Evolutionary conservation across 2,888 invertebrate species (phyloP), one percentile per base, ranked within the genome.

Genomic region (Tricholauxania praeusta): DNA sequence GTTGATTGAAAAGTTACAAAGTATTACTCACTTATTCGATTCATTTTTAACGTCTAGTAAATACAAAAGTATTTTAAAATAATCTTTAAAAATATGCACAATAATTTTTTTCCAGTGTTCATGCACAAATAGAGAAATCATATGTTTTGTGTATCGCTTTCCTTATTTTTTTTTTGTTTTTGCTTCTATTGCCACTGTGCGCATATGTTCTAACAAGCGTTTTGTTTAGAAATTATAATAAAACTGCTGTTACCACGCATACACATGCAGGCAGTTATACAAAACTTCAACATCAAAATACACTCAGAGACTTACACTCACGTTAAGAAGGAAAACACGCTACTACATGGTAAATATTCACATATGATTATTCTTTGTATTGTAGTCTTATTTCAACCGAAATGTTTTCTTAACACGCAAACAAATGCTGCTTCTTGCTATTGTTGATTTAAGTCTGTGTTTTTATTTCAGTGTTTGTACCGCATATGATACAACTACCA

Each of bases 321-420:
- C 64, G 39, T 10, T 39, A 39, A 39, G 39, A 39, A 39, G 8
- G 39, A 39, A 39, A 39, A 39, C 39, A 39, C n/a, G n/a, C 7
- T 10, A 39, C 7, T 39, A 39, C 39, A 39, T 39, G 10, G 39
- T 39, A 1, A 39, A 39, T 39, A 39, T 39, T 39, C 39, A 39
- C 39, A 39, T 7, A 39, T 10, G 10, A 8, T 1, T 39, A 2
- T 39, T 39, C 28, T 39, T 10, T 10, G 8, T 39, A 10, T 39
- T 10, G 39, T 39, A 39, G 39, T 39, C 39, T 39, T 39, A 39
- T 39, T 66, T 39, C 22, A 48, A 39, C 12, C 67, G n/a, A 67
- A 67, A 67, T 67, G 67, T 67, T 67, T 67, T 67, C 57, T 67
- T 57, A 67, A 67, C 67, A 67, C 57, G 67, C 39, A 39, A 39